Evolutionary conservation across 2,888 invertebrate species (phyloP), one percentile per base, ranked within the genome.

Genomic region (Ophion slaviceki): DNA sequence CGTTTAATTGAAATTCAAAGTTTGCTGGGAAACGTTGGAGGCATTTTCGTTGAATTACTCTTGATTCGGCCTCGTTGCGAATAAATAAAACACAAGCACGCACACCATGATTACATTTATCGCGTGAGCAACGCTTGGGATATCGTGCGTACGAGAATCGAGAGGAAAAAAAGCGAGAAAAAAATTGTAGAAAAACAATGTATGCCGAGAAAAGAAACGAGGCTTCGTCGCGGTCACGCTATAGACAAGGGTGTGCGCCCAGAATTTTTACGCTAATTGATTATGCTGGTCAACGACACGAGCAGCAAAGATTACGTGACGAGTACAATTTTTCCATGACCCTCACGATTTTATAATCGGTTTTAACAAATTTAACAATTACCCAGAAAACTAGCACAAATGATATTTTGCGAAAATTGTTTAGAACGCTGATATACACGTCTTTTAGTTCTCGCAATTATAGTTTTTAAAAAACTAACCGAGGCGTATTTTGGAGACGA

Each of bases 241-340:
- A 57, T 17, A 67, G 8, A 74, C 24, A 64, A 82, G 80, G 85
- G 80, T 77, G 80, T 74, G 77, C 72, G 36, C 75, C 62, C 47
- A 59, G 68, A 8, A 68, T 74, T 80, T 82, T 82, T 77, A 68
- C 91, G 89, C 91, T 90, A 91, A 87, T 92, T 92, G 92, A 92
- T 92, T 92, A 92, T 88, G 61, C 91, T 92, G 92, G 91, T 92
- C 91, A 92, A 90, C 92, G 91, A 91, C 90, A 92, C 90, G 90
- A 81, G 81, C 82, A 70, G 59, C 80, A 80, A 75, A 84, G 70
- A 76, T 79, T 67, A 88, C 89, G 88, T 87, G 87, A 85, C 81
- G 85, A 45, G n/a, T 17, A 77, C 20, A 24, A 68, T 45, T 53
- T 80, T 62, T 66, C 57, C 10, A 59, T 82, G 68, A 70, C 74